Evolutionary conservation across 2,113 vertebrate species (phyloP).

Genomic region (Tamias sibiricus): DNA sequence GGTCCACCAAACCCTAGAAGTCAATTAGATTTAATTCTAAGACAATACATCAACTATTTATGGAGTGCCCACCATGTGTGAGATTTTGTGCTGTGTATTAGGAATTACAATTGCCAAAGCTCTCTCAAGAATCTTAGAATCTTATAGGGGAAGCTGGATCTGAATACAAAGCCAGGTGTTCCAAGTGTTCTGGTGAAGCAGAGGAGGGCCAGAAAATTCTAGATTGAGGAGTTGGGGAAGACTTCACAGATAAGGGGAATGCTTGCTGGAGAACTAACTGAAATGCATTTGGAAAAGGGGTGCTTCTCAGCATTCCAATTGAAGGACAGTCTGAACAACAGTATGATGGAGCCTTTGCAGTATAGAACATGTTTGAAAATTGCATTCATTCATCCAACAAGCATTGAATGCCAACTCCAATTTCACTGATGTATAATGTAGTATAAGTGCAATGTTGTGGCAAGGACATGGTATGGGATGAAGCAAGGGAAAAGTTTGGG

Average conservation of each 20-base stretch:
- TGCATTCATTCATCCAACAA: background rate
- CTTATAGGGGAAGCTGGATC: background rate
- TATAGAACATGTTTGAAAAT: background rate
- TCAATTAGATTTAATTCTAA: slow-evolving; percentile 41
- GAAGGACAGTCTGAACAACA: background rate
- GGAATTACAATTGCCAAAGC: background rate
- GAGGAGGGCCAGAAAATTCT: background rate
- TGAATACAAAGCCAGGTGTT: background rate
- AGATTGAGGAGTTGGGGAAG: background rate
- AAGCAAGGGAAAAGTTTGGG: background rate
- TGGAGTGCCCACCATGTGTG: background rate
- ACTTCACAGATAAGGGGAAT: background rate
- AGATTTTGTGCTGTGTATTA: background rate
- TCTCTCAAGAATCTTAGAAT: background rate
- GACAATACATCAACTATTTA: background rate
- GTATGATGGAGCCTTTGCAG: background rate
- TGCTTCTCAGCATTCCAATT: background rate
- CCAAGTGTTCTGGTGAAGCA: background rate
- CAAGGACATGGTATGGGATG: background rate
- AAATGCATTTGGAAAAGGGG: background rate
- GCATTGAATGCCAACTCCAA: background rate
- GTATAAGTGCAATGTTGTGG: background rate
- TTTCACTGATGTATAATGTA: background rate
- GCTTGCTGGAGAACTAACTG: background rate
- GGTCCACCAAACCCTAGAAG: background rate